Percentiles rank a stretch among this genome's conserved stretches.
phyloP scores from a whole-genome alignment of 2,888 invertebrate genomes.

The Tenthredo distinguenda region DNA sequence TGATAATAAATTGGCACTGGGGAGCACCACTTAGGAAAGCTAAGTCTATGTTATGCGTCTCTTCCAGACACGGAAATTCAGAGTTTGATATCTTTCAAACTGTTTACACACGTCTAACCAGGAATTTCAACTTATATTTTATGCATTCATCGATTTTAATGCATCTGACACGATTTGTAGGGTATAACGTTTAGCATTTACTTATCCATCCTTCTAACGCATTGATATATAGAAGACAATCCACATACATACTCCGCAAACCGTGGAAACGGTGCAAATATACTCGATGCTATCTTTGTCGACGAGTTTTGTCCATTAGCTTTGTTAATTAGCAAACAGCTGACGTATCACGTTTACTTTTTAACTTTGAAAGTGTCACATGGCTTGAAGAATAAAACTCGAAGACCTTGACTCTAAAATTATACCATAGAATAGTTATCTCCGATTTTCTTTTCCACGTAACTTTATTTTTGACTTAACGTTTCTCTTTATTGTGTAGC shows the following conservation, averaged over 20 bases:
- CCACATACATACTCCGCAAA: neutral
- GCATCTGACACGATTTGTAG: neutral
- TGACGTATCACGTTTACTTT: constrained; percentile 8
- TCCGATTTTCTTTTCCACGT: neutral
- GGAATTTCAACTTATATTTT: neutral
- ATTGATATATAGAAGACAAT: neutral
- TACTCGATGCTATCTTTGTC: constrained; percentile 24
- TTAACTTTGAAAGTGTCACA: neutral
- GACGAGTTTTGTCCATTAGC: constrained; percentile 46
- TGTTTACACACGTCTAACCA: constrained; percentile 32
- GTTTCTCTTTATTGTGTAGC: constrained; percentile 37
- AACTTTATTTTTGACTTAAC: neutral
- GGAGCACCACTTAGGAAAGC: constrained; percentile 46
- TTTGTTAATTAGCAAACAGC: constrained; percentile 40
- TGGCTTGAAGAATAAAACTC: neutral
- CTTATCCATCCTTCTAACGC: neutral
- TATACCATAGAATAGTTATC: neutral
- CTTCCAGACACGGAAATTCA: constrained; percentile 32
- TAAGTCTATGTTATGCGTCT: constrained; percentile 17
- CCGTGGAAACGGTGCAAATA: constrained; percentile 12
- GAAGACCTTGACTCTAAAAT: constrained; percentile 28
- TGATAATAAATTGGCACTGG: constrained; percentile 45
- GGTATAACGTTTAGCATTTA: neutral
- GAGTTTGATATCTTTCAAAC: neutral
- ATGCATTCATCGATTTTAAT: neutral